Evolutionary conservation across 2,888 invertebrate species (phyloP), one percentile per base, ranked within the genome.

Genomic region (Ernsta delagoae): DNA sequence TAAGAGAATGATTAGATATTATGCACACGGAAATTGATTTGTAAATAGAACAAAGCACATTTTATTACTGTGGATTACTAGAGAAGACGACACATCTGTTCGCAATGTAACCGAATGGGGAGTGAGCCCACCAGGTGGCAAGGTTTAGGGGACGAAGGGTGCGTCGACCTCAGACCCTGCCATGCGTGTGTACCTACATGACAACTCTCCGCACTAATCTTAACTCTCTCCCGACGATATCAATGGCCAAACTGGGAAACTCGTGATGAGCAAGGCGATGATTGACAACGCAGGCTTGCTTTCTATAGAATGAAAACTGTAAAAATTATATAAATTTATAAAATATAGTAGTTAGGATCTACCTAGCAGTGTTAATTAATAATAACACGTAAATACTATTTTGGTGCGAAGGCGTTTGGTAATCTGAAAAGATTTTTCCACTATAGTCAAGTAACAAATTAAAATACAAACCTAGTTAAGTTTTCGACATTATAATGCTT

Each of bases 111-210:
- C 78, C 77, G 77, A 74, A 72, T 74, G 75, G 85, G 87, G 86
- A 84, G 50, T 16, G 16, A 50, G 16, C 16, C 83, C 82, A 84
- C 92, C 92, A 92, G 92, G 92, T 92, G 91, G 82, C 82, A 84
- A 86, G 84, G 81, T 83, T 82, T 80, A 80, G 86, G 85, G 87
- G 84, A 80, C 78, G 79, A 79, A 89, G 89, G 91, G 90, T 87
- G 89, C 91, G 88, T 84, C 89, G 91, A 92, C 92, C 92, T 83
- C 87, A 83, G 79, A 77, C 87, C 86, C 87, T 84, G 85, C 80
- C 81, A 80, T 82, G 80, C 79, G 70, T 71, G 66, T 70, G 69
- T 63, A 69, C 65, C n/a, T n/a, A n/a, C n/a, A 59, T 68, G 54
- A 65, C 67, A 31, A 77, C 75, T 12, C 75, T 75, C 79, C 79